Evolutionary conservation across 1,140 invertebrate species (phyloP).

Genomic region (Hyles vespertilio): DNA sequence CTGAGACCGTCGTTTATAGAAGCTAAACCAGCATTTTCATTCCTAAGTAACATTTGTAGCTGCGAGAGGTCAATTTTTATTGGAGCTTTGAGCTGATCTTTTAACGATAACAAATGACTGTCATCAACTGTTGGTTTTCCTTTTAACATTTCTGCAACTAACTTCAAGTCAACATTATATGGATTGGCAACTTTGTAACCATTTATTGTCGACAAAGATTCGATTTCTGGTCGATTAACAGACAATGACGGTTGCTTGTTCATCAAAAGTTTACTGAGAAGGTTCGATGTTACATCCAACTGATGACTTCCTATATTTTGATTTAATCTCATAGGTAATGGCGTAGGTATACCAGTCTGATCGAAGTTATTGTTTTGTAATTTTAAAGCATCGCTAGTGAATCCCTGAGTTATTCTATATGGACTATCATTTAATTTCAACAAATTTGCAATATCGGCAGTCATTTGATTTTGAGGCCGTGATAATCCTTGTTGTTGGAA

Average conservation of each 20-base stretch:
- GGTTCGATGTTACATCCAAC: slow-evolving; percentile 54
- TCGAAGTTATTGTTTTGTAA: slow-evolving; percentile 51
- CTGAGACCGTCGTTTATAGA: slow-evolving; percentile 37
- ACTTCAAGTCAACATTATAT: slow-evolving; percentile 67
- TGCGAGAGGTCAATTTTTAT: slow-evolving; percentile 64
- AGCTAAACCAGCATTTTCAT: slow-evolving; percentile 38
- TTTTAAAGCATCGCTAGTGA: slow-evolving; percentile 36
- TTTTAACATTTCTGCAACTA: slow-evolving; percentile 70
- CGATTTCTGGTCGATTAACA: slow-evolving; percentile 52
- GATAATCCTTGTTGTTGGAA: slow-evolving; percentile 37
- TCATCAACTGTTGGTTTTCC: slow-evolving; percentile 60
- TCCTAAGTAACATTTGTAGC: slow-evolving; percentile 57
- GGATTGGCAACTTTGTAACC: slow-evolving; percentile 70
- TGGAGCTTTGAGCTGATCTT: slow-evolving; percentile 55
- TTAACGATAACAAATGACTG: slow-evolving; percentile 40
- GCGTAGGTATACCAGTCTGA: slow-evolving; percentile 41
- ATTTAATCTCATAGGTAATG: slow-evolving; percentile 55
- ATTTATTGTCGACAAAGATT: slow-evolving; percentile 64
- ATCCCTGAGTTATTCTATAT: slow-evolving; percentile 45
- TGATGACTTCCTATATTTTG: slow-evolving; percentile 69
- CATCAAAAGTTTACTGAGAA: slow-evolving; percentile 50
- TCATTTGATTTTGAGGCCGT: slow-evolving; percentile 33
- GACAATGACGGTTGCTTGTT: slow-evolving; percentile 46
- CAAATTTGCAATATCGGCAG: slow-evolving; percentile 39
- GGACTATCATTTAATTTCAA: slow-evolving; percentile 64